Percentiles rank a stretch among this genome's conserved stretches.
phyloP scores from a whole-genome alignment of 2,113 vertebrate species.

The Isurus oxyrinchus region DNA sequence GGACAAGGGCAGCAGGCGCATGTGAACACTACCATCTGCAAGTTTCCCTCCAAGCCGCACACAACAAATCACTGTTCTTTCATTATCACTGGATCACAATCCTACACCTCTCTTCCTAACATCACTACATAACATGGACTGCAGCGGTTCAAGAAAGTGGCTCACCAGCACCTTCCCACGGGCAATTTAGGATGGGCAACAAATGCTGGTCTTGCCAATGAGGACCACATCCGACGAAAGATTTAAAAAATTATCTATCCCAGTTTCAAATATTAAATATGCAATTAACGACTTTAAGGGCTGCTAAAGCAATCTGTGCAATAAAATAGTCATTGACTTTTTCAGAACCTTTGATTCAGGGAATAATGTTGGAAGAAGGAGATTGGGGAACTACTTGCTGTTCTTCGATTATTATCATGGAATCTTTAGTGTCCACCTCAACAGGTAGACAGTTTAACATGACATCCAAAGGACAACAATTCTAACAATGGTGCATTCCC shows the following conservation, averaged over 20 bases:
- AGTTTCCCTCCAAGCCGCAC: neutral
- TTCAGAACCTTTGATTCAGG: neutral
- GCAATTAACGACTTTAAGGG: neutral
- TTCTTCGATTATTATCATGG: neutral
- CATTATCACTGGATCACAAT: neutral
- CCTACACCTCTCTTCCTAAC: neutral
- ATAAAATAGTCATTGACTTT: neutral
- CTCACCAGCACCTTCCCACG: neutral
- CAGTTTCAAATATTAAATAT: neutral
- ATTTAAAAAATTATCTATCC: too few relatives aligned
- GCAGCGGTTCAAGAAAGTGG: neutral
- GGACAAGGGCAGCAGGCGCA: neutral
- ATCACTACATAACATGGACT: neutral
- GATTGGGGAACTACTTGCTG: neutral
- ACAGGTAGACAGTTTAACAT: neutral
- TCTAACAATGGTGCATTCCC: neutral
- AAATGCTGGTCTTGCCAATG: neutral
- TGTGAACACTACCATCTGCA: neutral
- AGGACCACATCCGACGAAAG: neutral
- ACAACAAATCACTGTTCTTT: neutral
- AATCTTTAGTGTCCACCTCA: neutral
- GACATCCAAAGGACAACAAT: neutral
- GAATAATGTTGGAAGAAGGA: neutral
- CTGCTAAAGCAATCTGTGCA: neutral
- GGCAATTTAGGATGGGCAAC: neutral